phyloP scores from a whole-genome alignment of 2,888 invertebrate genomes.

The Cephus sareptanus region DNA sequence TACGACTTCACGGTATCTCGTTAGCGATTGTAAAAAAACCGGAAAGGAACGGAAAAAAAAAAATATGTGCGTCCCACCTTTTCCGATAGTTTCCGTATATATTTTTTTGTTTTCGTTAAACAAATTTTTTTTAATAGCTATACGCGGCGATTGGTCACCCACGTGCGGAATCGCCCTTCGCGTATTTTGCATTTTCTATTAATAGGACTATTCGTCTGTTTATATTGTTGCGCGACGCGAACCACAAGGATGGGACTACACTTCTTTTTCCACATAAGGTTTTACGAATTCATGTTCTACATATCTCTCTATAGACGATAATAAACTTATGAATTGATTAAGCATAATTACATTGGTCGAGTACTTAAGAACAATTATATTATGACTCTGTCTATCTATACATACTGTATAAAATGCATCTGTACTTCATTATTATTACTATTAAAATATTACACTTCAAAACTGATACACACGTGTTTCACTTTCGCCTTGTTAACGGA shows the following conservation, averaged over 20 bases:
- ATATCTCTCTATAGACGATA: conserved; percentile 52
- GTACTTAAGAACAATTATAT: conserved; percentile 56
- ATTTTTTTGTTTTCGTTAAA: neutral
- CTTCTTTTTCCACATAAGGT: conserved; percentile 25
- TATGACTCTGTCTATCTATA: conserved; percentile 62
- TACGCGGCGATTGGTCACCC: neutral
- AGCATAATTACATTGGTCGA: conserved; percentile 54
- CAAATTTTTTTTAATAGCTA: neutral
- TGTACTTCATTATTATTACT: conserved; percentile 63
- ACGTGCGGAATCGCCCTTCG: neutral
- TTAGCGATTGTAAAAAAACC: conserved; percentile 42
- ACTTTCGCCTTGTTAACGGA: neutral
- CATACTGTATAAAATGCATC: conserved; percentile 64
- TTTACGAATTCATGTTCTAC: conserved; percentile 40
- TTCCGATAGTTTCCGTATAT: neutral
- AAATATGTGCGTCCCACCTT: neutral
- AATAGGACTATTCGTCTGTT: neutral
- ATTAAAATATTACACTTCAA: conserved; percentile 60
- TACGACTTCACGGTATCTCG: conserved; percentile 35
- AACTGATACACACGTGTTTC: neutral
- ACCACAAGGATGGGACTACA: conserved; percentile 15
- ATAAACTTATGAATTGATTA: conserved; percentile 54
- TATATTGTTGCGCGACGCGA: neutral
- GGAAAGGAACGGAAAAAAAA: conserved; percentile 17
- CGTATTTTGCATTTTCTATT: neutral